phyloP scores from a whole-genome alignment of 1,140 invertebrate species.

The Bathynomus jamesi region DNA sequence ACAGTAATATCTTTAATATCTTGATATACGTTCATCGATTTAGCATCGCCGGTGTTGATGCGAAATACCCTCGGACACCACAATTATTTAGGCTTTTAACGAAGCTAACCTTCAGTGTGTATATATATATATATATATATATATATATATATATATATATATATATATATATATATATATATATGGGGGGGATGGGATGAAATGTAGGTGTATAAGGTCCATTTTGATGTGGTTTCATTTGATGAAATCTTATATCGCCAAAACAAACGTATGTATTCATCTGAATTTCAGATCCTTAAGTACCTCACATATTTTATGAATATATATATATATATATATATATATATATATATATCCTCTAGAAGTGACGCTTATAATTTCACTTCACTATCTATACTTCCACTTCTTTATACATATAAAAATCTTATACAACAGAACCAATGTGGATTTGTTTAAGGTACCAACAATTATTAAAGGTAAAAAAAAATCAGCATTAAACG shows the following conservation, averaged over 20 bases:
- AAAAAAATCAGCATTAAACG: too few species aligned
- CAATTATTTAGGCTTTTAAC: too few species aligned
- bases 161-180: slow-evolving; percentile 7
- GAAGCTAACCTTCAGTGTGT: background rate
- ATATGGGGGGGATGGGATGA: too few species aligned
- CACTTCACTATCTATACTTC: background rate
- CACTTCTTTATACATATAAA: background rate
- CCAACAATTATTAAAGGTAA: too few species aligned
- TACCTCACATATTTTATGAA: background rate
- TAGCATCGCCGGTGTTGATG: background rate
- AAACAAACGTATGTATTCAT: too few species aligned
- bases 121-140: slow-evolving; percentile 3
- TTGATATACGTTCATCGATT: background rate
- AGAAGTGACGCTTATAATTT: background rate
- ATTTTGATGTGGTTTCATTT: too few species aligned
- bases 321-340: slow-evolving; percentile 13
- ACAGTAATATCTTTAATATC: background rate
- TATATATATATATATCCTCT: slow-evolving; percentile 4
- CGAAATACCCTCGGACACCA: too few species aligned
- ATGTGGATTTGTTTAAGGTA: too few species aligned
- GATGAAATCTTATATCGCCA: too few species aligned
- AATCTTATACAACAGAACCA: too few species aligned
- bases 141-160: slow-evolving; percentile 10
- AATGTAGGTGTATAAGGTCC: too few species aligned
- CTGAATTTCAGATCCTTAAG: background rate